Evolutionary conservation across 2,888 invertebrate genomes (phyloP).

Genomic region (Phortica okadai): DNA sequence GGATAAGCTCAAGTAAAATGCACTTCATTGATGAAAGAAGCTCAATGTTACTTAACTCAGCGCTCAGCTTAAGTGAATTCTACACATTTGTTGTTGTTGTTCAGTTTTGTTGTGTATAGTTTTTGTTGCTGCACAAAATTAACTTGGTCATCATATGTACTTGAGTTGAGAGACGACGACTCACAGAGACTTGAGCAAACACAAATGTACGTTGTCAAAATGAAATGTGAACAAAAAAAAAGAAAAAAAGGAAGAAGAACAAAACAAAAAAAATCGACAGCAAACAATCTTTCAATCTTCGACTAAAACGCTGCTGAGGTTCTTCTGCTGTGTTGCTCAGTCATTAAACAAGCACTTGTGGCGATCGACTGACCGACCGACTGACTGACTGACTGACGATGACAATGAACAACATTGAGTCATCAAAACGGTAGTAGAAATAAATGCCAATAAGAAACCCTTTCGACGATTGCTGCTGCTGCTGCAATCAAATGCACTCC

Average conservation of each 20-base stretch:
- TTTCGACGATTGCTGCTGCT: conserved; percentile 35
- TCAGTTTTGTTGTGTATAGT: neutral
- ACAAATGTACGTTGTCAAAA: conserved; percentile 21
- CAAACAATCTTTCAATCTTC: neutral
- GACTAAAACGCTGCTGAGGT: conserved; percentile 47
- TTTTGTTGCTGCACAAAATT: conserved; percentile 51
- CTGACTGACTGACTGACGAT: neutral
- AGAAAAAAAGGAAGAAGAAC: conserved; percentile 43
- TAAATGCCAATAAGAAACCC: neutral
- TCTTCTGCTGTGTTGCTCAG: conserved; percentile 53
- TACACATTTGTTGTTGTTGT: neutral
- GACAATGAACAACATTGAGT: conserved; percentile 58
- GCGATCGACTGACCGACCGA: neutral
- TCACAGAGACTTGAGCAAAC: conserved; percentile 16
- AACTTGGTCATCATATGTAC: conserved; percentile 68
- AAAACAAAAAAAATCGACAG: conserved; percentile 28
- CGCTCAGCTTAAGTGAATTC: neutral
- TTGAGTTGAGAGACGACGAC: conserved; percentile 46
- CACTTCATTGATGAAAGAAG: conserved; percentile 21
- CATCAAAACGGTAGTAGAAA: conserved; percentile 56
- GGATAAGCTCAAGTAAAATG: neutral
- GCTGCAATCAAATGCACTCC: conserved; percentile 58
- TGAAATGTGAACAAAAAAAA: conserved; percentile 7
- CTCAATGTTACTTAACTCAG: neutral
- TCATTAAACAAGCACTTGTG: conserved; percentile 67